These are phyloP conservation scores for Eustalomyia histrio DNA, from an alignment of 2,888 invertebrate genomes.

Conservation along the genomic window DNA sequence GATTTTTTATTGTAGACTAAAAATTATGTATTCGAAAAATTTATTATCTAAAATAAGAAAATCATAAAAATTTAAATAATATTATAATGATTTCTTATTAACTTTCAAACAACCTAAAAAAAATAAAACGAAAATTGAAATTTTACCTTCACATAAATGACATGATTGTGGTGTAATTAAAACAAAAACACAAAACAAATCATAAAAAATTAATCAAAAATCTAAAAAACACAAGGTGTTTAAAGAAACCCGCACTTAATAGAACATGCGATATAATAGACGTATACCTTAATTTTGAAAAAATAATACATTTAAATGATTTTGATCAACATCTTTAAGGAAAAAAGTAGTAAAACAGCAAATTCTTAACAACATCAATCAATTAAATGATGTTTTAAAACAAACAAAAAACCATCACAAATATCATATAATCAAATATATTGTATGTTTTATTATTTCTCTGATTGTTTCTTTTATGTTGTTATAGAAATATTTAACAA, in stretches of 20 bases:
- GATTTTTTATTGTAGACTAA: background rate
- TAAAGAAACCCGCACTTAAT: constrained; percentile 34
- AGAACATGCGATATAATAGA: background rate
- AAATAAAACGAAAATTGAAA: constrained; percentile 9
- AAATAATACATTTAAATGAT: constrained; percentile 11
- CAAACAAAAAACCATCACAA: background rate
- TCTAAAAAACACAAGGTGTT: background rate
- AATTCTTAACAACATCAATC: constrained; percentile 43
- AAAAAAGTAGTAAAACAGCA: constrained; percentile 19
- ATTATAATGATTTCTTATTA: background rate
- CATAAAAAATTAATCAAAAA: constrained; percentile 17
- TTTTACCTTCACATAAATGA: constrained; percentile 26
- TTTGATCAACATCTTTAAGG: constrained; percentile 39
- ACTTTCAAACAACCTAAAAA: background rate
- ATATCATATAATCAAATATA: background rate
- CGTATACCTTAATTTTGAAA: background rate
- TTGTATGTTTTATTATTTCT: background rate
- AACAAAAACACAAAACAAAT: constrained; percentile 30
- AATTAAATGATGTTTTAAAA: constrained; percentile 42
- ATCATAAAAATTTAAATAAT: background rate
- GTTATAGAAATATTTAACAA: background rate
- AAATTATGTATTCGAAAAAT: background rate
- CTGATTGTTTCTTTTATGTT: too few relatives aligned
- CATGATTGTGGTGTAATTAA: constrained; percentile 30
- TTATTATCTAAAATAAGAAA: background rate